These are phyloP conservation scores for Pelosia muscerda DNA, from an alignment of 2,888 invertebrate species.

Conservation along the genomic window DNA sequence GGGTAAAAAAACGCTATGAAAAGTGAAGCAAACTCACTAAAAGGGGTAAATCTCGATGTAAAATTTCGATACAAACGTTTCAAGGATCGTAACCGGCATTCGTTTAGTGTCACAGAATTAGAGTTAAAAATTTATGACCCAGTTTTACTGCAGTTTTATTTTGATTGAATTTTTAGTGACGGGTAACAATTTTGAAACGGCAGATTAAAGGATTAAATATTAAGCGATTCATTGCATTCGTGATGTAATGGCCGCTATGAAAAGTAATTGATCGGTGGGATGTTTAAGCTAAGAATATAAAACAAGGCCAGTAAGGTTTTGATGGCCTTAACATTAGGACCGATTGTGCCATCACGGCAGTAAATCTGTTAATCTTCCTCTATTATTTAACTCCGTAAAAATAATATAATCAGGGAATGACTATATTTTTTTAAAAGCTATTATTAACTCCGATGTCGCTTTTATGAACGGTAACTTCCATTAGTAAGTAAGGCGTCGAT, in stretches of 20 bases:
- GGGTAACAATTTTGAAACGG: conserved; percentile 9
- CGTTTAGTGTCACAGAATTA: conserved; percentile 45
- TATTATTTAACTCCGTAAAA: too few species aligned
- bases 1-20: conserved; percentile 40
- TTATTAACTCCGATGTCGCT: too few species aligned
- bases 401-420: too few species aligned
- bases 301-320: background rate
- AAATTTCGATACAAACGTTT: conserved; percentile 33
- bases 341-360: background rate
- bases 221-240: conserved; percentile 3
- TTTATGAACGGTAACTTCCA: too few species aligned
- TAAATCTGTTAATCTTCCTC: too few species aligned
- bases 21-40: conserved; percentile 32
- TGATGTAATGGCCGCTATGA: background rate
- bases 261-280: background rate
- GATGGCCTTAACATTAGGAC: background rate
- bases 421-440: too few species aligned
- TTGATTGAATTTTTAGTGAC: conserved; percentile 38
- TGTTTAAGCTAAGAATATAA: background rate
- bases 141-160: conserved; percentile 41
- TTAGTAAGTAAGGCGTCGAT: too few species aligned
- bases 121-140: conserved; percentile 35
- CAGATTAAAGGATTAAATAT: conserved; percentile 23
- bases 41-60: conserved; percentile 41
- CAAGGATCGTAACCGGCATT: conserved; percentile 41